Evolutionary conservation across 2,888 invertebrate genomes (phyloP).

Genomic region (Arctia plantaginis): DNA sequence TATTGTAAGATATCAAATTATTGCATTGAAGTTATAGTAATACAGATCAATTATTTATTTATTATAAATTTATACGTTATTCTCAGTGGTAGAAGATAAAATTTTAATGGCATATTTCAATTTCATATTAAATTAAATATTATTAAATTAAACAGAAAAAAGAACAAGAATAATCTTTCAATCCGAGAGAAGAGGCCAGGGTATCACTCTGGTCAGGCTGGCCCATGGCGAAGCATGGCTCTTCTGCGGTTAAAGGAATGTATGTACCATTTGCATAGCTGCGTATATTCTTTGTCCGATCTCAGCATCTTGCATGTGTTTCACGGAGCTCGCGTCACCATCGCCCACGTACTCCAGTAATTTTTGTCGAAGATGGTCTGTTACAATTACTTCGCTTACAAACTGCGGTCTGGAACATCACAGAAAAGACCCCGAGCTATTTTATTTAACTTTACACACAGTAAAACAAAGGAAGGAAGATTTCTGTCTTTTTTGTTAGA

Average conservation of each 20-base stretch:
- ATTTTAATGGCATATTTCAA: no score
- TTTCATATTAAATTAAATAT: no score
- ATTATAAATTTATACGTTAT: no score
- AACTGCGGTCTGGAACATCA: slow-evolving; percentile 61
- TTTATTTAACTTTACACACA: neutral
- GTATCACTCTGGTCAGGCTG: no score
- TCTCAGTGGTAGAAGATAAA: no score
- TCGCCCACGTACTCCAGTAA: slow-evolving; percentile 75
- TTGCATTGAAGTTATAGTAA: no score
- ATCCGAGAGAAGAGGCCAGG: no score
- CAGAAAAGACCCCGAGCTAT: neutral
- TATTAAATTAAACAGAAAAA: no score
- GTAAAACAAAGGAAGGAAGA: neutral
- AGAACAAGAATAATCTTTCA: no score
- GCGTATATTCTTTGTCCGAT: slow-evolving; percentile 92
- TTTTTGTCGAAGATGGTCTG: slow-evolving; percentile 63
- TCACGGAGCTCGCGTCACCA: slow-evolving; percentile 65
- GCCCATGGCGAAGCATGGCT: no score
- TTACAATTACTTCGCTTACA: slow-evolving; percentile 57
- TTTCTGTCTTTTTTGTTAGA: neutral
- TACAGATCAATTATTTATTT: no score
- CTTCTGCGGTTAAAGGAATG: neutral
- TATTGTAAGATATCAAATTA: no score
- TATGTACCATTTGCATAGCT: slow-evolving; percentile 88
- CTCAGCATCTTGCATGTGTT: slow-evolving; percentile 88